Percentiles rank a stretch among this genome's conserved stretches.
Conservation (phyloP, 2,888 invertebrate genomes). For the Polymixis flavicincta region DNA sequence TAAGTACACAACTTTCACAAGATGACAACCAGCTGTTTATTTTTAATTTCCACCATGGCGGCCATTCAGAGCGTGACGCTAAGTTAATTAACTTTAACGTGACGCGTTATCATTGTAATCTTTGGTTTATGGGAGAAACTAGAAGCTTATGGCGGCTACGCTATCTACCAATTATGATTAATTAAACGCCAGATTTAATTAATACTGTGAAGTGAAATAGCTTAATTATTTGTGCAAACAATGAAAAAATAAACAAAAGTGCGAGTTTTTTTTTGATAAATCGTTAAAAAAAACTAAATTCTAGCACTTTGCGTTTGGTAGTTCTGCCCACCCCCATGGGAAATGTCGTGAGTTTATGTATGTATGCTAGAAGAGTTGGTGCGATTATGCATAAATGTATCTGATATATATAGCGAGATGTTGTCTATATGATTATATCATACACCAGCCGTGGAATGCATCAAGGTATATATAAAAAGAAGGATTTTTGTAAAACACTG, state of each 20-base stretch:
- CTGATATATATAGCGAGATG: not conserved
- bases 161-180: slow-evolving; percentile 15
- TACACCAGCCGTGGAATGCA: not conserved
- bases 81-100: slow-evolving; percentile 46
- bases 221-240: not conserved
- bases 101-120: slow-evolving; percentile 40
- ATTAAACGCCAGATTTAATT: not conserved
- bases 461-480: not conserved
- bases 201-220: not conserved
- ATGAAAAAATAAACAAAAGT: not conserved
- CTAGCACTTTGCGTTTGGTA: too few relatives aligned
- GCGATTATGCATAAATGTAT: too few relatives aligned
- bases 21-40: slow-evolving; percentile 17
- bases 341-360: too few relatives aligned
- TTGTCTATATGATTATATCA: not conserved
- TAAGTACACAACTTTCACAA: slow-evolving; percentile 41
- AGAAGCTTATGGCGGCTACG: not conserved
- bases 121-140: slow-evolving; percentile 45
- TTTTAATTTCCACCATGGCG: slow-evolving; percentile 42
- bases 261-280: too few relatives aligned
- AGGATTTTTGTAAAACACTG: not conserved
- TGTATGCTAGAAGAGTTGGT: too few relatives aligned
- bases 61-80: slow-evolving; percentile 44
- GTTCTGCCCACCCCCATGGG: too few relatives aligned
- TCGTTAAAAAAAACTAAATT: too few relatives aligned